Percentiles rank a stretch among this genome's conserved stretches.
Conservation (phyloP, 2,888 invertebrate species). For the Sarcophaga carnaria region DNA sequence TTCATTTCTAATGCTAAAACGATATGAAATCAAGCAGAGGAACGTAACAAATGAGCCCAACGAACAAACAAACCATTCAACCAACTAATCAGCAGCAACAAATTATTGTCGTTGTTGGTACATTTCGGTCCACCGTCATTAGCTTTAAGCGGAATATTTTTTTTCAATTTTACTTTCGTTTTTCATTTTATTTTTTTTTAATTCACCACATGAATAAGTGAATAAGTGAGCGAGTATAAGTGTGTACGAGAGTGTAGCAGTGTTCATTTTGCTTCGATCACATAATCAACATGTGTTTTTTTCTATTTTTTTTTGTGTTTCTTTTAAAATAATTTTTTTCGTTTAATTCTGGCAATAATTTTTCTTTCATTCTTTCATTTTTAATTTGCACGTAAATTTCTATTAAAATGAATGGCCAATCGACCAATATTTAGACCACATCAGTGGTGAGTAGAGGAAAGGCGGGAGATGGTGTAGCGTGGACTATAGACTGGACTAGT, state of each 20-base stretch:
- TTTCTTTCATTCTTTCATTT: neutral
- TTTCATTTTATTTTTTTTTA: neutral
- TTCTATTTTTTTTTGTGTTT: neutral
- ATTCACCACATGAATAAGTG: neutral
- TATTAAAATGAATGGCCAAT: neutral
- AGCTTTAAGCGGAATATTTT: conserved; percentile 39
- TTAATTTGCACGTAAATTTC: neutral
- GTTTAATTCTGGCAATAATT: conserved; percentile 3
- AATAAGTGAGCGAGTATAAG: neutral
- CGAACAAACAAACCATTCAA: conserved; percentile 6
- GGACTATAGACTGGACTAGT: too few relatives aligned
- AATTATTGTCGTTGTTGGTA: conserved; percentile 37
- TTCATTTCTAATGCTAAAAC: neutral
- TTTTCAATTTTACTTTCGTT: too few relatives aligned
- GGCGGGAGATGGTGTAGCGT: too few relatives aligned
- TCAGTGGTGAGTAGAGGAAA: too few relatives aligned
- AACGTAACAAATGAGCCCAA: neutral
- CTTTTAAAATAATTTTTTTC: neutral
- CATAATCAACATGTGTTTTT: conserved; percentile 51
- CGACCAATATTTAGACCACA: neutral
- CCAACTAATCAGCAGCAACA: conserved; percentile 43
- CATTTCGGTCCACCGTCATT: conserved; percentile 44
- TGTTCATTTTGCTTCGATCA: conserved; percentile 29
- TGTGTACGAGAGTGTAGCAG: neutral
- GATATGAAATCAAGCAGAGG: neutral